Evolutionary conservation across 2,797 vertebrate species (phyloP), one percentile per base, ranked within the genome.

Genomic region (Propithecus deckenii): DNA sequence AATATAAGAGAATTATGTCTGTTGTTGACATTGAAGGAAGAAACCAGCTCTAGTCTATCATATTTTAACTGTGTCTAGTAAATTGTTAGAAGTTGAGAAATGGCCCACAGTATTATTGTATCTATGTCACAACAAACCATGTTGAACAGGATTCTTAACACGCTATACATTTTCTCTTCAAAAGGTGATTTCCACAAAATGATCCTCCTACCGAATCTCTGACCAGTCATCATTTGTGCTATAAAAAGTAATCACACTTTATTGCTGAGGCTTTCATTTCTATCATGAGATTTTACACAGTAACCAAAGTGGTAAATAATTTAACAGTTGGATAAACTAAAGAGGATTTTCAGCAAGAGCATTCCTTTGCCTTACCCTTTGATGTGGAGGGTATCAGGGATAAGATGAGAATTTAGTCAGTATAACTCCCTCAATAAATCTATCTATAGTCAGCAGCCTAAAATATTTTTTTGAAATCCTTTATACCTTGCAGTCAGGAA

Each of bases 251-350:
- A 96, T 95, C 35, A 48, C 32, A 89, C 0, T 41, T 92, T 80
- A 74, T 80, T 95, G 57, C 84, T 65, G 72, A 94, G 57, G 38
- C 93, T 96, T 91, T 84, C 38, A 81, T 96, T 95, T 94, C 50
- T 93, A 95, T 89, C 88, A 89, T 76, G 91, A 93, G 17, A 95
- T 86, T 89, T 94, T 89, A 89, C 86, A 95, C 38, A 86, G 85
- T 93, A 95, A 89, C 67, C 59, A 76, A 89, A 95, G 72, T 78
- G 52, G 72, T 94, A 95, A 97, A 95, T 96, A 94, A 92, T 96
- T 97, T 76, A 96, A 59, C 18, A 78, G 65, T 57, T 93, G 87
- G 74, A 97, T 74, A 69, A 96, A 81, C 84, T 89, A 89, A 86
- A 95, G 84, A 85, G 38, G 57, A 95, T 93, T 91, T 96, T 92